These are phyloP conservation scores for Drosophila rhopaloa DNA, from an alignment of 1,140 invertebrate species.

Conservation along the genomic window DNA sequence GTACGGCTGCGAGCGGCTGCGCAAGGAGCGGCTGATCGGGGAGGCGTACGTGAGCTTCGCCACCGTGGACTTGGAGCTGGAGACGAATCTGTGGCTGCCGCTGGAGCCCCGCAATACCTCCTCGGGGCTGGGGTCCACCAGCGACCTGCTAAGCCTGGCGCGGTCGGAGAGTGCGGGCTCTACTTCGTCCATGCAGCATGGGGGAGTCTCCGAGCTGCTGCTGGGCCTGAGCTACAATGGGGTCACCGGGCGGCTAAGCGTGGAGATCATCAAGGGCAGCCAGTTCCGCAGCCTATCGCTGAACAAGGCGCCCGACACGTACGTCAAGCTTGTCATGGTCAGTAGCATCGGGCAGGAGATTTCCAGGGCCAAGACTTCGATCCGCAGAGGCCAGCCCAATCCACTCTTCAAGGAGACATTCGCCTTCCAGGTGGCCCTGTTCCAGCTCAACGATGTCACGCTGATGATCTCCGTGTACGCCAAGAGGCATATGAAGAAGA, in stretches of 20 bases:
- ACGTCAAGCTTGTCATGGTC: conserved; percentile 95
- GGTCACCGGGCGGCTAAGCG: conserved; percentile 94
- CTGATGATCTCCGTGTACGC: conserved; percentile 97
- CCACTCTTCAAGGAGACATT: conserved; percentile 98
- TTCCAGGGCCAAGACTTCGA: conserved; percentile 95
- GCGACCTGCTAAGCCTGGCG: conserved; percentile 91
- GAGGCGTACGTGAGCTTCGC: conserved; percentile 95
- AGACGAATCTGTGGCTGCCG: conserved; percentile 95
- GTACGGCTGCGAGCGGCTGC: conserved; percentile 95
- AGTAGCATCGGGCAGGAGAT: conserved; percentile 97
- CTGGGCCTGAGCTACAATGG: conserved; percentile 96
- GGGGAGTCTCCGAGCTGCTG: conserved; percentile 94
- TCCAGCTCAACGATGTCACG: conserved; percentile 97
- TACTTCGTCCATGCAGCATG: conserved; percentile 95
- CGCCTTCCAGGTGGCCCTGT: conserved; percentile 97
- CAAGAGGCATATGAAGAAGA: conserved; percentile 95
- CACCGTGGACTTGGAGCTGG: conserved; percentile 93
- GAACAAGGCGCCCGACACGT: conserved; percentile 94
- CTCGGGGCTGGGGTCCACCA: conserved; percentile 86
- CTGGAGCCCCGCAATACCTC: conserved; percentile 93
- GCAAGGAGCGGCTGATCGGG: conserved; percentile 95
- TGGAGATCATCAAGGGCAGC: conserved; percentile 96
- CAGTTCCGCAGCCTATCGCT: conserved; percentile 93
- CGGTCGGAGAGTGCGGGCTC: conserved; percentile 96
- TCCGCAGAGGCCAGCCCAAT: conserved; percentile 95